Base-by-base conservation (phyloP, 2,113 vertebrate species). In the Ardeotis arabs region DNA sequence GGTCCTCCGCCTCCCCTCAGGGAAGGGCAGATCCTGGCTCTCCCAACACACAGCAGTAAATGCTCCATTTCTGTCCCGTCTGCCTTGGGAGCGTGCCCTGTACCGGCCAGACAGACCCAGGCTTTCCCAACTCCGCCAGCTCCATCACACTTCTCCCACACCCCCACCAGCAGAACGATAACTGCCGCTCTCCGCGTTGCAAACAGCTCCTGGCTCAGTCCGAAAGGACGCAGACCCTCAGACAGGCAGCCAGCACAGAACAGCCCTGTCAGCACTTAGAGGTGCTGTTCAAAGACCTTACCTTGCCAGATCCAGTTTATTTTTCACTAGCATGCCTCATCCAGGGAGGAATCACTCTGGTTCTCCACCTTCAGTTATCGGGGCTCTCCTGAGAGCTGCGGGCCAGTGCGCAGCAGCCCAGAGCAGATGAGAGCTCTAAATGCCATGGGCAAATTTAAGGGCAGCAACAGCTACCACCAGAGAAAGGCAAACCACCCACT, bases 81-180 rank as follows among this genome's bases (percentile, higher is more conserved):
- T 90, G 66, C 37, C 17, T 72, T 9, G 28, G 70, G 39, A 87
- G 31, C 4, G 3, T 27, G 63, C 35, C 77, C 37, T 33, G 35
- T 28, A 29, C 39, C 20, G 45, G 52, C 23, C 15, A 76, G 53
- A 22, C 39, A 49, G 45, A 63, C 22, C 6, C 11, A 6, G 47
- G 23, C 37, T 14, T 28, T 24, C 19, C 39, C 75, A 35, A 2
- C 55, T 60, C 52, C 20, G 9, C 28, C 44, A 81, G 44, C 69
- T 81, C 72, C 33, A 37, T 27, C 62, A 20, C 22, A 10, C 47
- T 27, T 29, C 60, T 73, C 39, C 31, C 22, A 4, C 19, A 8
- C 4, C 6, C 5, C 9, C 16, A 0, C 41, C 33, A 68, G 53
- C 25, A 62, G 31, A 73, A 31, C 0, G 5, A 37, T 17, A 10